phyloP scores from a whole-genome alignment of 2,797 vertebrate genomes.

The Lycodopsis pacificus region DNA sequence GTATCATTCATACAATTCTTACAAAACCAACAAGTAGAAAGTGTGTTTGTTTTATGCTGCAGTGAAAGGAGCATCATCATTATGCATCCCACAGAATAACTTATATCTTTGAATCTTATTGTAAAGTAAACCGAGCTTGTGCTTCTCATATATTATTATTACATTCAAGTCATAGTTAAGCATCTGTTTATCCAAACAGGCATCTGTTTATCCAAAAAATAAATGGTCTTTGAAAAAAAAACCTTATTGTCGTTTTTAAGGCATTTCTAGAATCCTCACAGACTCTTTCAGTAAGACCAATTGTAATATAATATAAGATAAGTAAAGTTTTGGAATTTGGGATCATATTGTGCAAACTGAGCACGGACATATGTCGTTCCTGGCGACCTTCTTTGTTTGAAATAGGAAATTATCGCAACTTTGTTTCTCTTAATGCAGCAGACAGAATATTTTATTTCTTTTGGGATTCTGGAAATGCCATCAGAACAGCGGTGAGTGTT shows the following conservation, averaged over 20 bases:
- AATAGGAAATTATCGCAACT: not conserved
- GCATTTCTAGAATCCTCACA: not conserved
- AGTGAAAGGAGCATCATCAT: not conserved
- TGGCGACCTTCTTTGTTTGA: not conserved
- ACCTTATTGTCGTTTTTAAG: not conserved
- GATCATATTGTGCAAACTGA: not conserved
- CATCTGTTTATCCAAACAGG: not conserved
- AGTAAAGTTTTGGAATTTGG: not conserved
- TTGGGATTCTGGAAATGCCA: not conserved
- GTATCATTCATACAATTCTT: constrained; percentile 3
- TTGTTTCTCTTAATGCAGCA: not conserved
- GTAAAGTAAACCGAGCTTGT: not conserved
- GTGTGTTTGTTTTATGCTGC: not conserved
- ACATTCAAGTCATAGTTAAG: not conserved
- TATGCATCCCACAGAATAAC: not conserved
- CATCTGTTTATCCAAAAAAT: not conserved
- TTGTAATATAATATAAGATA: not conserved
- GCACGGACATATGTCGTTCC: not conserved
- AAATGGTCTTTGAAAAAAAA: not conserved
- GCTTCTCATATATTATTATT: not conserved
- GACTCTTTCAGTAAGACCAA: not conserved
- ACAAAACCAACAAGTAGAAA: not conserved
- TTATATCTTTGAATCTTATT: not conserved
- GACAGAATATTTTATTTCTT: not conserved
- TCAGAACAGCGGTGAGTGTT: not conserved